These are phyloP conservation scores for Galeopsomyia nigrocyanea DNA, from an alignment of 2,888 invertebrate genomes.

Conservation along the genomic window DNA sequence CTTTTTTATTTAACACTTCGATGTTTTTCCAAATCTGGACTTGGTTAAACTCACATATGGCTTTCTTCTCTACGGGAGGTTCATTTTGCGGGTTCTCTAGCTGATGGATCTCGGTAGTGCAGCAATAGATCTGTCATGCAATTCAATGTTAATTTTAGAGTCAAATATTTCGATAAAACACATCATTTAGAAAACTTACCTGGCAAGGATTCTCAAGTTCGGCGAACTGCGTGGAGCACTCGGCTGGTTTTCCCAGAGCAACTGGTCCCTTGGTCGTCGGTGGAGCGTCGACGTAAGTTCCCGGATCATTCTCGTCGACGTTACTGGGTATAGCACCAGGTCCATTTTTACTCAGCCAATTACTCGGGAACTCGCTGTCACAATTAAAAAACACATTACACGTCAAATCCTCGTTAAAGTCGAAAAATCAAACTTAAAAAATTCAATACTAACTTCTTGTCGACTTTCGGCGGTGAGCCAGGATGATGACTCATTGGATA, in stretches of 20 bases:
- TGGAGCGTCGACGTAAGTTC: constrained; percentile 60
- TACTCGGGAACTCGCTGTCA: constrained; percentile 61
- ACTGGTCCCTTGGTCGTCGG: constrained; percentile 56
- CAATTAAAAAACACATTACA: neutral
- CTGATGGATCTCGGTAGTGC: constrained; percentile 63
- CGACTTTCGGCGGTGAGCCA: constrained; percentile 60
- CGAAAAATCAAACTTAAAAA: too few species aligned
- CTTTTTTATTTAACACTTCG: too few species aligned
- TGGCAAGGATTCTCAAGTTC: constrained; percentile 63
- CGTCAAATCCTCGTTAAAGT: too few species aligned
- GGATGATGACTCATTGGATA: constrained; percentile 63
- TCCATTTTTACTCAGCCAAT: constrained; percentile 62
- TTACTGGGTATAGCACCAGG: constrained; percentile 62
- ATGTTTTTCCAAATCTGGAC: too few species aligned
- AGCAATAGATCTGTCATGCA: constrained; percentile 59
- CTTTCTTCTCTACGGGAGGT: constrained; percentile 64
- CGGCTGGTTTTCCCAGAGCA: constrained; percentile 61
- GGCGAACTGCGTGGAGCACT: constrained; percentile 60
- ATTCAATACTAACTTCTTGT: constrained; percentile 54
- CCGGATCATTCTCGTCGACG: constrained; percentile 64
- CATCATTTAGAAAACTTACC: too few species aligned
- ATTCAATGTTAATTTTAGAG: too few species aligned
- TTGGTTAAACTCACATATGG: constrained; percentile 64
- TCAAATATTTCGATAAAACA: too few species aligned
- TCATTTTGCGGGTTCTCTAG: constrained; percentile 62